Percentiles rank a stretch among this genome's conserved stretches.
phyloP scores from a whole-genome alignment of 35 echinoderm and acorn worm species.

The Ophiothrix spiculata region DNA sequence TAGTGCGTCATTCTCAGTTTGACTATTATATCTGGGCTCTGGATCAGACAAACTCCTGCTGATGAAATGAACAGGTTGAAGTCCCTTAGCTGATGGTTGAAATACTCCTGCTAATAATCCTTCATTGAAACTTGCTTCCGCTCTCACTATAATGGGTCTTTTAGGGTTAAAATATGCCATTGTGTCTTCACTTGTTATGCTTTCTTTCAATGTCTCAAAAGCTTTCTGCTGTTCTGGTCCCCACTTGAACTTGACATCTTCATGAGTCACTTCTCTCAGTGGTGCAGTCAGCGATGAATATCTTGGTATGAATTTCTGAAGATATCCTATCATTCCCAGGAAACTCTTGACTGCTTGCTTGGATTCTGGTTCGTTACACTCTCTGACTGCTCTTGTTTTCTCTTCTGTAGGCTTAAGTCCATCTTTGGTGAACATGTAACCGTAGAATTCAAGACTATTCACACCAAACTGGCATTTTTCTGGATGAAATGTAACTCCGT shows the following conservation, averaged over 20 bases:
- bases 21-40: slow-evolving; percentile 31
- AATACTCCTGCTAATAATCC: slow-evolving; percentile 64
- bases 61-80: slow-evolving; percentile 58
- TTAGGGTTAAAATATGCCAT: slow-evolving; percentile 59
- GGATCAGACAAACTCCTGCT: slow-evolving; percentile 42
- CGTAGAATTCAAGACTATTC: slow-evolving; percentile 34
- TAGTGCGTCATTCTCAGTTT: slow-evolving; percentile 43
- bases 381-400: slow-evolving; percentile 23
- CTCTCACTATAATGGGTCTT: slow-evolving; percentile 37
- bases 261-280: slow-evolving; percentile 40
- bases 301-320: slow-evolving; percentile 57
- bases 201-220: slow-evolving; percentile 51
- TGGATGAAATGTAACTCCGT: slow-evolving; percentile 46
- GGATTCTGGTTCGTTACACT: slow-evolving; percentile 7
- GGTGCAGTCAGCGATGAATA: slow-evolving; percentile 39
- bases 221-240: slow-evolving; percentile 32
- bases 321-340: slow-evolving; percentile 36
- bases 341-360: slow-evolving; percentile 24
- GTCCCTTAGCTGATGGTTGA: slow-evolving; percentile 46
- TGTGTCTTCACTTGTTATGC: slow-evolving; percentile 50
- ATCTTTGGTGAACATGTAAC: slow-evolving; percentile 32
- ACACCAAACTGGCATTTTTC: slow-evolving; percentile 54
- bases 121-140: slow-evolving; percentile 70
- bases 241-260: slow-evolving; percentile 54
- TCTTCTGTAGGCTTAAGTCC: slow-evolving; percentile 32